Percentiles rank a stretch among this genome's conserved stretches.
These are phyloP conservation scores for Calidris pugnax DNA, from an alignment of 2,113 vertebrate species.

Conservation along the genomic window DNA sequence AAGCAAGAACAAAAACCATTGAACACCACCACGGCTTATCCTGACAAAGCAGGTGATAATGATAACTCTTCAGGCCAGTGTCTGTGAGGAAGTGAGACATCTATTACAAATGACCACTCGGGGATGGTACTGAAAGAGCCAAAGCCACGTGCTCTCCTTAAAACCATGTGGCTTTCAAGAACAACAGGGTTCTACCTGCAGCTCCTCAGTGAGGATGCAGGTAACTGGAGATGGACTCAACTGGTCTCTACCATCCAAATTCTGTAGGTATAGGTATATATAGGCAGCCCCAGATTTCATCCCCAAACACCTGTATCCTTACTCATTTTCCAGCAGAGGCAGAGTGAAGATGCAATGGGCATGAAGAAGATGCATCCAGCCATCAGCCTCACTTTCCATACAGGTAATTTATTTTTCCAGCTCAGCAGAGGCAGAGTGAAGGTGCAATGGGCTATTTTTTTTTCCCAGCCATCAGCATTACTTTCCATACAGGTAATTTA, in stretches of 20 bases:
- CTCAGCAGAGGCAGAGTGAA: background rate
- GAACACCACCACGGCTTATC: background rate
- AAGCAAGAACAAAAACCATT: slow-evolving; percentile 35
- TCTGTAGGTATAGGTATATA: background rate
- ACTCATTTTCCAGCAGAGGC: background rate
- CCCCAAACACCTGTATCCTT: background rate
- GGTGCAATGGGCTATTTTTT: background rate
- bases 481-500: background rate
- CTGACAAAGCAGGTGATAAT: too few relatives aligned
- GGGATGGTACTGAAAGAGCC: background rate
- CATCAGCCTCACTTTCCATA: too few relatives aligned
- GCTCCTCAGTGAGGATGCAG: background rate
- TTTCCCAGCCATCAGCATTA: background rate
- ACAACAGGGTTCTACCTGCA: background rate
- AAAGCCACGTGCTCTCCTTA: background rate
- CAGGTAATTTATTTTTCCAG: too few relatives aligned
- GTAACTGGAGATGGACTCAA: background rate
- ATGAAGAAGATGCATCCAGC: too few relatives aligned
- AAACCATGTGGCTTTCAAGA: background rate
- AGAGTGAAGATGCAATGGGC: background rate
- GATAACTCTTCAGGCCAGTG: background rate
- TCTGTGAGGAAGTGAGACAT: background rate
- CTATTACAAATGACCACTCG: background rate
- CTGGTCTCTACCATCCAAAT: background rate
- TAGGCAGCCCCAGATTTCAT: background rate